phyloP scores from a whole-genome alignment of 2,797 vertebrate genomes.

The Carcharodon carcharias region DNA sequence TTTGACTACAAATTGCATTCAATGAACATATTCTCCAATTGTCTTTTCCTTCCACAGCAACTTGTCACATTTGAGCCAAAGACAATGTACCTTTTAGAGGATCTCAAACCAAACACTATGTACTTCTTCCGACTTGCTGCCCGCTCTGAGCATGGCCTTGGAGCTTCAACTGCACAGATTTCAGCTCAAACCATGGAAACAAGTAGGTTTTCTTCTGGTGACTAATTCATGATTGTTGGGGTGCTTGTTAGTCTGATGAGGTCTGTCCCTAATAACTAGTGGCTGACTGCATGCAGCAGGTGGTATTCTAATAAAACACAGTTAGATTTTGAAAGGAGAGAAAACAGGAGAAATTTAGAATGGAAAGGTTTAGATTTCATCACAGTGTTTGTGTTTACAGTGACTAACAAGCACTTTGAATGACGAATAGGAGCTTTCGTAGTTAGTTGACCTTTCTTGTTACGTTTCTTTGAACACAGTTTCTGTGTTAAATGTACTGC shows the following conservation, averaged over 20 bases:
- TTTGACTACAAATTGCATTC: not conserved
- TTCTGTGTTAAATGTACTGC: not conserved
- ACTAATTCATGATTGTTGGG: conserved; percentile 39
- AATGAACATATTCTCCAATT: conserved; percentile 34
- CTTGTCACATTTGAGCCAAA: conserved; percentile 83
- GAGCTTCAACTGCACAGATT: conserved; percentile 92
- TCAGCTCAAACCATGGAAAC: conserved; percentile 96
- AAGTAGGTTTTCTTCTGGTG: conserved; percentile 90
- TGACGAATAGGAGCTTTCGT: not conserved
- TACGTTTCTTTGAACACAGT: not conserved
- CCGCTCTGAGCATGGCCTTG: conserved; percentile 85
- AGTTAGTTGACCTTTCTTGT: conserved; percentile 25
- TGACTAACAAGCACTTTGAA: not conserved
- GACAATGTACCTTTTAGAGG: conserved; percentile 84
- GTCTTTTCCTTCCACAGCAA: conserved; percentile 63
- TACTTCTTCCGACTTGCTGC: conserved; percentile 92
- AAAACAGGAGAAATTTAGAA: not conserved
- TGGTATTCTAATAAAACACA: conserved; percentile 4
- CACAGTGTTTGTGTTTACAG: not conserved
- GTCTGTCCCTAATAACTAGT: conserved; percentile 4
- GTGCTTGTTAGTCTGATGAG: conserved; percentile 6
- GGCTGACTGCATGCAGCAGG: not conserved
- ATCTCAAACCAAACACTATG: conserved; percentile 88
- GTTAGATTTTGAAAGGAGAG: conserved; percentile 39
- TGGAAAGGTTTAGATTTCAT: not conserved